Percentiles rank a stretch among this genome's conserved stretches.
Evolutionary conservation across 2,888 invertebrate genomes (phyloP).

Genomic region (Chesias legatella): DNA sequence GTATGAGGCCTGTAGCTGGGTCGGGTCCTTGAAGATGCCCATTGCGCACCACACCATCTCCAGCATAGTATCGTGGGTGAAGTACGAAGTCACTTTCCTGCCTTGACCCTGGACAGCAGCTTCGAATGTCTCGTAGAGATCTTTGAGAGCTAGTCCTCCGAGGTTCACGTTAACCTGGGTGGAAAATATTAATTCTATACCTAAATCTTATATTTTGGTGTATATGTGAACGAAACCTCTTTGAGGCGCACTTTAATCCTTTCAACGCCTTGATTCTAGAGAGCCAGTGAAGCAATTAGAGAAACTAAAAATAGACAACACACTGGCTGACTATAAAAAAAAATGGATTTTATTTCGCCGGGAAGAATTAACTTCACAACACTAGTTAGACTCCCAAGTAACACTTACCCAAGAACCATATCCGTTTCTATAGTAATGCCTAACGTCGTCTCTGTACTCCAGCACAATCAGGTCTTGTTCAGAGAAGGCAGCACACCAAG

Average conservation of each 20-base stretch:
- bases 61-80: slow-evolving; percentile 84
- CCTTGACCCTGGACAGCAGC: slow-evolving; percentile 36
- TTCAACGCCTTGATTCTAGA: too few relatives aligned
- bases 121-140: slow-evolving; percentile 81
- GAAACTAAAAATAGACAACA: too few relatives aligned
- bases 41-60: slow-evolving; percentile 83
- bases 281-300: too few relatives aligned
- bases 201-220: too few relatives aligned
- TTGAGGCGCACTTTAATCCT: too few relatives aligned
- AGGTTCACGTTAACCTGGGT: slow-evolving; percentile 81
- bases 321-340: too few relatives aligned
- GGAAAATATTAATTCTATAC: not conserved
- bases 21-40: slow-evolving; percentile 82
- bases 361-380: too few relatives aligned
- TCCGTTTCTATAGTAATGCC: slow-evolving; percentile 83
- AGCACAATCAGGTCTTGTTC: slow-evolving; percentile 83
- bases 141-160: slow-evolving; percentile 84
- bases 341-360: too few relatives aligned
- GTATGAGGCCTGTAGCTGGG: slow-evolving; percentile 76
- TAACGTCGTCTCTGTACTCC: slow-evolving; percentile 89
- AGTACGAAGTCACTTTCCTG: slow-evolving; percentile 82
- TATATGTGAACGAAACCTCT: too few relatives aligned
- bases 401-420: slow-evolving; percentile 58
- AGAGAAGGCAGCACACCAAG: slow-evolving; percentile 89
- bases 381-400: not conserved